phyloP scores from a whole-genome alignment of 1,140 invertebrate species.

The Euura lappo region DNA sequence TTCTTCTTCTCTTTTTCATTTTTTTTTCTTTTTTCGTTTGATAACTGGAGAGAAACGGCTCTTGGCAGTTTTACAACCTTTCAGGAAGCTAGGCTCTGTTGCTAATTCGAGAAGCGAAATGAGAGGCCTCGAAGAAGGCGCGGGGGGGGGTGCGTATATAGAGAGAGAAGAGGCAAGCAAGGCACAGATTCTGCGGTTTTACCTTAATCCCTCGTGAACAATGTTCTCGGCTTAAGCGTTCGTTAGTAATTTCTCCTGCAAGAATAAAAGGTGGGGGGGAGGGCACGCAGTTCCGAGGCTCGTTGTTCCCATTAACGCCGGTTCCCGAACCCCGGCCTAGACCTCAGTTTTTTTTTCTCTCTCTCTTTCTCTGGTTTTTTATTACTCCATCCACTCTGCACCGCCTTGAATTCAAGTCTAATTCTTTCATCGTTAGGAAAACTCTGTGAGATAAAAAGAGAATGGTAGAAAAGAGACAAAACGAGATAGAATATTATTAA shows the following conservation, averaged over 20 bases:
- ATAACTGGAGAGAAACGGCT: too few species aligned
- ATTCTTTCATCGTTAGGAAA: too few species aligned
- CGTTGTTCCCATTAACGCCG: neutral
- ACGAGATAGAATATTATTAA: too few species aligned
- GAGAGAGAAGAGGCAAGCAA: neutral
- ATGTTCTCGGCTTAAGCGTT: constrained; percentile 13
- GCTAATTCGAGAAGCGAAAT: constrained; percentile 12
- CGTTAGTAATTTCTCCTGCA: constrained; percentile 25
- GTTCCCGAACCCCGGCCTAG: too few species aligned
- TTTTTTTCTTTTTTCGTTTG: neutral
- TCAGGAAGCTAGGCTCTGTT: neutral
- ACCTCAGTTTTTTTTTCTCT: too few species aligned
- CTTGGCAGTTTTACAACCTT: too few species aligned
- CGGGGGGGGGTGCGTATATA: neutral
- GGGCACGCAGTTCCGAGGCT: constrained; percentile 8
- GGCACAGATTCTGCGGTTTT: constrained; percentile 11
- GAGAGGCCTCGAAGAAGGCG: neutral
- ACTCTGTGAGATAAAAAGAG: too few species aligned
- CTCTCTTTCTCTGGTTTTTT: too few species aligned
- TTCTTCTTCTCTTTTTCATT: too few species aligned
- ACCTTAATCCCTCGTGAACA: constrained; percentile 14
- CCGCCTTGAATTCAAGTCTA: too few species aligned
- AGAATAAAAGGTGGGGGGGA: constrained; percentile 10
- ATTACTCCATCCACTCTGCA: too few species aligned
- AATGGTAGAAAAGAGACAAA: too few species aligned